A percentile compares a stretch with the other conserved stretches of the same genome.
Evolutionary conservation across 2,113 vertebrate genomes (phyloP).

Genomic region (Vombatus ursinus): DNA sequence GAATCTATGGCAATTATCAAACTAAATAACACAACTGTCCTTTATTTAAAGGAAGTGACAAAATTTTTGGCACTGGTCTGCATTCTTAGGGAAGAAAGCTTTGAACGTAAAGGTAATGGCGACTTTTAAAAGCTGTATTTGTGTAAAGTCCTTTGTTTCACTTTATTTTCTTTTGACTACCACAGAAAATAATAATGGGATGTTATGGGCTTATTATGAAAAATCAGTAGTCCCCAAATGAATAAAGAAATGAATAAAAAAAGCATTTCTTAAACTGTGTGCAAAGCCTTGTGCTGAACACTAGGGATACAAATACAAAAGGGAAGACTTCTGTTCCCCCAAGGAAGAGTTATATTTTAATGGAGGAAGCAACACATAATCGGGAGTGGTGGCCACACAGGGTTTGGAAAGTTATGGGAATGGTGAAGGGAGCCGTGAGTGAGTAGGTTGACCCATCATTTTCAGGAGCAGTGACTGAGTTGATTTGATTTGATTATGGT

Average conservation of each 20-base stretch:
- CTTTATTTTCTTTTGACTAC: slow-evolving; percentile 53
- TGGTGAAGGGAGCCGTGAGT: background rate
- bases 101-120: slow-evolving; percentile 97
- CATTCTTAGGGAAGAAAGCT: slow-evolving; percentile 99
- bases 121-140: slow-evolving; percentile 9
- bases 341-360: background rate
- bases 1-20: slow-evolving; percentile 99
- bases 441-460: background rate
- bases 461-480: background rate
- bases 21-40: slow-evolving; percentile 99
- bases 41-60: slow-evolving; percentile 99
- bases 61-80: slow-evolving; percentile 99
- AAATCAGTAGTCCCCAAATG: background rate
- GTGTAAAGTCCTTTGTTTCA: slow-evolving; percentile 18
- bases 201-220: background rate
- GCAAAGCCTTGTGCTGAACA: background rate
- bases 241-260: background rate
- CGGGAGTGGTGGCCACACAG: background rate
- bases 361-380: background rate
- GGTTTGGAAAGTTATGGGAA: background rate
- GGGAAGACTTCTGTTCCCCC: background rate
- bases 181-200: background rate
- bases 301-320: background rate
- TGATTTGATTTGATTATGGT: background rate
- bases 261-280: background rate